Base-by-base conservation (phyloP, 2,888 invertebrate species). In the Dioctria rufipes region DNA sequence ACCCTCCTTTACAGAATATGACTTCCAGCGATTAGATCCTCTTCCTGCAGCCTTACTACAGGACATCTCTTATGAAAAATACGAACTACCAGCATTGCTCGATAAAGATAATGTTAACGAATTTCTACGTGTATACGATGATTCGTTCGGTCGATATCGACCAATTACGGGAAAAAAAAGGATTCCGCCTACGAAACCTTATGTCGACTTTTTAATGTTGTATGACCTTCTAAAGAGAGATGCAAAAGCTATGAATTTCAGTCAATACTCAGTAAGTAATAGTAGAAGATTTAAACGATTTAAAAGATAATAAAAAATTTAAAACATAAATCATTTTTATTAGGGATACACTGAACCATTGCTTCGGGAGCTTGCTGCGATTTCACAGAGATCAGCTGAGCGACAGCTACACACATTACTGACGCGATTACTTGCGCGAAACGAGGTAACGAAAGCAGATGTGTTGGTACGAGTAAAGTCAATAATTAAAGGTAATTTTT, bases 171-270 rank as follows among this genome's bases (percentile, higher is more conserved):
- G 89, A 3, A 88, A 88, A 63, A 89, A 89, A 83, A 86, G 88
- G 6, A 85, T 87, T 40, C 89, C 89, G 11, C 88, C 88, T 49
- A 89, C 89, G 0, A 88, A 89, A 77, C 87, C 89, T 1, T 89
- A 89, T 83, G 89, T 89, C 1, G 88, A 89, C 67, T 88, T 89
- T 78, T 83, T 89, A 54, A 85, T 89, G 69, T 85, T 89, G 39
- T 89, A 89, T 77, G 89, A 89, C 84, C 84, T 89, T 40, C 85
- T 89, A 2, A 89, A 89, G 81, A 86, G 89, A 3, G 89, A 89
- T 82, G 89, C 89, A 0, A 89, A 89, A 80, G 86, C 87, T 0
- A 85, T 86, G 3, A 88, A 87, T 84, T 83, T 89, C 0, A 88
- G 86, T 83, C 88, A 87, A 85, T 89, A 88, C 80, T 87, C 87